Evolutionary conservation across 2,888 invertebrate species (phyloP), one percentile per base, ranked within the genome.

Genomic region (Sussaba pulchella): DNA sequence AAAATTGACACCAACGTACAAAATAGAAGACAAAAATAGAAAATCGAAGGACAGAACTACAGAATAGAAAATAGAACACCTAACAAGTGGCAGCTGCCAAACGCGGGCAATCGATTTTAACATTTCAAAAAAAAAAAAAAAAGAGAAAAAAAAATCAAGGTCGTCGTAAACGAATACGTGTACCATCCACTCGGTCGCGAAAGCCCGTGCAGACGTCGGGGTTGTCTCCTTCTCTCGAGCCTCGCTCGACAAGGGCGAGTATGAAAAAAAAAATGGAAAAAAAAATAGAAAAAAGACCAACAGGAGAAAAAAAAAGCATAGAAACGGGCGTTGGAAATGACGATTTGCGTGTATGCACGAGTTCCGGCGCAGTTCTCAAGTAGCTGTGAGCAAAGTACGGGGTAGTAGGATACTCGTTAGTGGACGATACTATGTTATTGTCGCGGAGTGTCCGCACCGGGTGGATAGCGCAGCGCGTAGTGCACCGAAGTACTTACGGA

Each of bases 351-450:
- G 76, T 69, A 41, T 14, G 64, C 14, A 26, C 31, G 17, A 57
- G 54, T 31, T 26, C n/a, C 54, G 54, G 26, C n/a, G 54, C 66
- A 72, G 67, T 80, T 80, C 76, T 47, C 63, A 77, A 59, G 77
- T 69, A 73, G 45, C 47, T 63, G 77, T 63, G 71, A 64, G 59
- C 63, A 81, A 81, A 81, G 54, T 77, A 73, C 63, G 45, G 80
- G 72, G 66, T 76, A 80, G 45, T 66, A 61, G 80, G 45, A 80
- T 80, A 80, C 80, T 80, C 72, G 80, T 80, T 76, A 80, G 80
- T 72, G 63, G 31, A 36, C 63, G 72, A 81, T 77, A 81, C 61
- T 14, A 66, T 77, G 69, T 81, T 81, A 76, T 75, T 76, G 77
- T 81, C 80, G 59, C 66, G 50, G 74, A 59, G 78, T n/a, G 54